Conservation (phyloP, 2,113 vertebrate genomes). For the Tragelaphus buxtoni region DNA sequence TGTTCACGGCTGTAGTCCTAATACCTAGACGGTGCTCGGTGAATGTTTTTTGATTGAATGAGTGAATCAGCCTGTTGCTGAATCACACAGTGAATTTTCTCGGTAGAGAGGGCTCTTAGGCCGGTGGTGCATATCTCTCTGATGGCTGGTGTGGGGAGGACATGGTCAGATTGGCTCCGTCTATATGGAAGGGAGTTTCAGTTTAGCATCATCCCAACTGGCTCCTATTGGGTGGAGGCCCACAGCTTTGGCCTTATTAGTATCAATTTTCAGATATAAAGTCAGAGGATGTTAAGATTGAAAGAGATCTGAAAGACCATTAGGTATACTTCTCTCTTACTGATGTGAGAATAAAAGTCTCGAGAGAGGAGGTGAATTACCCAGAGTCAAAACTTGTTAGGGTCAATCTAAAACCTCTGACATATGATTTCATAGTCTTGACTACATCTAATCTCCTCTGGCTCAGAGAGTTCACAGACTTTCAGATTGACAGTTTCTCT, state of each 20-base stretch:
- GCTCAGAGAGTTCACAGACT: neutral
- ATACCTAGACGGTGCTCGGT: neutral
- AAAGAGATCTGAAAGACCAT: neutral
- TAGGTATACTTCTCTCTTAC: neutral
- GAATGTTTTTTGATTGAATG: constrained; percentile 12
- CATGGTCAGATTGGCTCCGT: neutral
- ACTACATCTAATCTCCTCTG: neutral
- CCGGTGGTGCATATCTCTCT: neutral
- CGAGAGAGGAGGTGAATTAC: neutral
- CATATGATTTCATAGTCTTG: neutral
- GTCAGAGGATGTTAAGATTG: neutral
- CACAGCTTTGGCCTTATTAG: neutral
- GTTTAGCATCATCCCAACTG: neutral
- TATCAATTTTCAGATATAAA: neutral
- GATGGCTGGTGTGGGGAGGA: neutral
- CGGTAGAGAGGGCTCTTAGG: neutral
- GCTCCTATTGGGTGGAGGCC: neutral
- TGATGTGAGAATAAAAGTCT: neutral
- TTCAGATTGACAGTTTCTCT: constrained; percentile 15
- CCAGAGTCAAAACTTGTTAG: neutral
- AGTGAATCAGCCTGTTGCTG: neutral
- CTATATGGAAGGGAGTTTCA: neutral
- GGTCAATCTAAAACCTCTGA: neutral
- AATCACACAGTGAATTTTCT: neutral
- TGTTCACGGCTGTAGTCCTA: neutral